Percentiles rank a stretch among this genome's conserved stretches.
phyloP scores from a whole-genome alignment of 2,113 vertebrate species.

The Leucoraja erinaceus region DNA sequence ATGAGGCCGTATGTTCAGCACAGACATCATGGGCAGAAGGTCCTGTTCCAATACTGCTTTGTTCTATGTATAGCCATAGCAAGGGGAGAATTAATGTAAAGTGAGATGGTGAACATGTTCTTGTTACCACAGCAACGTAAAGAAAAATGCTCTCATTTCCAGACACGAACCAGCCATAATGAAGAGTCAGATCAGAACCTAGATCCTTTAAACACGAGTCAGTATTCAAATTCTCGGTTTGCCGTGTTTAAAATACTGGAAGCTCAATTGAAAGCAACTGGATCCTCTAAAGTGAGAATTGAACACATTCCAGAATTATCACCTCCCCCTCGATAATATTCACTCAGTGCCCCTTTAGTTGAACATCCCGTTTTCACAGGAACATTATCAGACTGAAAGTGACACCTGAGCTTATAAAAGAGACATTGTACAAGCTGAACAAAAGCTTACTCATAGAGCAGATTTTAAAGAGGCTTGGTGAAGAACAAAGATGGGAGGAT shows the following conservation, averaged over 20 bases:
- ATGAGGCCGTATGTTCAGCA: too few relatives aligned
- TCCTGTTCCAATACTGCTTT: too few relatives aligned
- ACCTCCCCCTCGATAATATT: not conserved
- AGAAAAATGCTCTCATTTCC: not conserved
- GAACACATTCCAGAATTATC: not conserved
- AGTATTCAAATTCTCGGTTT: not conserved
- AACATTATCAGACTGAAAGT: not conserved
- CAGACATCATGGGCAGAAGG: too few relatives aligned
- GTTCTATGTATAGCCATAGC: too few relatives aligned
- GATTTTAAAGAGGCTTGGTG: not conserved
- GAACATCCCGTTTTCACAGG: not conserved
- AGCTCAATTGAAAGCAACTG: too few relatives aligned
- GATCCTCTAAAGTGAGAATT: not conserved
- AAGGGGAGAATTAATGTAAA: not conserved
- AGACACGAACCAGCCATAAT: not conserved
- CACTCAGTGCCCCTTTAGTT: not conserved
- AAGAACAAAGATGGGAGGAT: not conserved
- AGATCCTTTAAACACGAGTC: not conserved
- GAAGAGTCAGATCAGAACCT: not conserved
- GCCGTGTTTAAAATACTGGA: not conserved
- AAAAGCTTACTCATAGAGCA: not conserved
- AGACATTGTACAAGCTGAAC: not conserved
- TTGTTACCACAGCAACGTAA: not conserved
- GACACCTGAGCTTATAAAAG: not conserved
- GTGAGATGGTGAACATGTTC: not conserved